A percentile compares a stretch with the other conserved stretches of the same genome.
Conservation (phyloP, 2,888 invertebrate species). For the Plagiodera versicolora region DNA sequence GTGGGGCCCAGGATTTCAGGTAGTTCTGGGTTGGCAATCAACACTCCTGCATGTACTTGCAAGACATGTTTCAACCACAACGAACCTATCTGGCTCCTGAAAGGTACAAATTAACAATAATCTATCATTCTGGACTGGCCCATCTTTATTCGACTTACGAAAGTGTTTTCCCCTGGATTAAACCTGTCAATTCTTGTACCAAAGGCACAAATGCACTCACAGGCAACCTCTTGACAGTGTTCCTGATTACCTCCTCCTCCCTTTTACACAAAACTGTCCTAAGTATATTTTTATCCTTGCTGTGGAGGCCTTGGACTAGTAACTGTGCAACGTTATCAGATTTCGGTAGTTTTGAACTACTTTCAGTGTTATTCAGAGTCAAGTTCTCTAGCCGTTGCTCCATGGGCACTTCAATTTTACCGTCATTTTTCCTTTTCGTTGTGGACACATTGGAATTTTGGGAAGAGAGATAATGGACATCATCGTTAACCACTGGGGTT, state of each 20-base stretch:
- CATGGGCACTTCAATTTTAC: conserved; percentile 70
- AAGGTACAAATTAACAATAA: conserved; percentile 30
- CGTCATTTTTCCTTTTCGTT: conserved; percentile 50
- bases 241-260: conserved; percentile 68
- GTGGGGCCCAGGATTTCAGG: conserved; percentile 60
- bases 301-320: conserved; percentile 82
- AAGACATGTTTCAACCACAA: conserved; percentile 65
- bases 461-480: conserved; percentile 58
- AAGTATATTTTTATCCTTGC: conserved; percentile 76
- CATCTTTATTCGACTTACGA: too few relatives aligned
- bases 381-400: conserved; percentile 82
- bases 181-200: conserved; percentile 69
- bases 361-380: conserved; percentile 63
- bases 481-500: conserved; percentile 52
- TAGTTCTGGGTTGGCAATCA: conserved; percentile 65
- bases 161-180: conserved; percentile 69
- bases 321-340: conserved; percentile 78
- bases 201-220: conserved; percentile 73
- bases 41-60: conserved; percentile 62
- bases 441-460: conserved; percentile 42
- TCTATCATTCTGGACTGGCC: too few relatives aligned
- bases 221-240: conserved; percentile 76
- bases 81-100: conserved; percentile 58
- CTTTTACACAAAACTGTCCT: conserved; percentile 70
- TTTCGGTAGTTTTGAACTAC: conserved; percentile 58